Evolutionary conservation across 2,113 vertebrate genomes (phyloP), one percentile per base, ranked within the genome.

Genomic region (Beaufortia kweichowensis): DNA sequence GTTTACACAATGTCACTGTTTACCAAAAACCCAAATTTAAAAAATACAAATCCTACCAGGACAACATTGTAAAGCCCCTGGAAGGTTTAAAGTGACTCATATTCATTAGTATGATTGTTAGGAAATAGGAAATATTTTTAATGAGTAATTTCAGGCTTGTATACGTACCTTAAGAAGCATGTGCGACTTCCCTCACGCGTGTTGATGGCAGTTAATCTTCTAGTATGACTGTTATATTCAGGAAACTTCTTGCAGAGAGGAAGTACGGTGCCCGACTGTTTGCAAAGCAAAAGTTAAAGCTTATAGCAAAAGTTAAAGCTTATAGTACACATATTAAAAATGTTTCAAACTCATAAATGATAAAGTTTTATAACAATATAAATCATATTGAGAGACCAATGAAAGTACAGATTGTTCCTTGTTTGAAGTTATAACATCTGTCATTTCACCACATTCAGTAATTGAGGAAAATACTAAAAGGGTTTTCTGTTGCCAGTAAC

Each of bases 191-290:
- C 68, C 83, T 74, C 59, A 59, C 69, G 79, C 29, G 39, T 77
- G 76, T 35, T 17, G 43, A n/a, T 77, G 19, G 24, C 77, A 46
- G 79, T 77, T 84, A 50, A 19, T 56, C 43, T 75, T 67, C 33
- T 48, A 17, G 6, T 74, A 11, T 76, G 67, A 63, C 72, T 63
- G 79, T 78, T 79, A 74, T 1, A 79, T 6, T 66, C 80, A 84
- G 83, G 83, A 84, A 84, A 79, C 79, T 64, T 75, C 35, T 57
- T 63, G 56, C 56, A 29, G 31, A 66, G 67, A 50, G 82, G 82
- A 84, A 84, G 73, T 84, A 69, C 55, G 57, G 67, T 66, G 65
- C 19, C 26, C 60, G 23, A 70, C 77, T 71, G 26, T 21, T 71
- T n/a, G n/a, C 66, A 29, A 43, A 46, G 11, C 5, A 57, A 78